phyloP scores from a whole-genome alignment of 1,140 invertebrate species.

The Drosophila cardini region DNA sequence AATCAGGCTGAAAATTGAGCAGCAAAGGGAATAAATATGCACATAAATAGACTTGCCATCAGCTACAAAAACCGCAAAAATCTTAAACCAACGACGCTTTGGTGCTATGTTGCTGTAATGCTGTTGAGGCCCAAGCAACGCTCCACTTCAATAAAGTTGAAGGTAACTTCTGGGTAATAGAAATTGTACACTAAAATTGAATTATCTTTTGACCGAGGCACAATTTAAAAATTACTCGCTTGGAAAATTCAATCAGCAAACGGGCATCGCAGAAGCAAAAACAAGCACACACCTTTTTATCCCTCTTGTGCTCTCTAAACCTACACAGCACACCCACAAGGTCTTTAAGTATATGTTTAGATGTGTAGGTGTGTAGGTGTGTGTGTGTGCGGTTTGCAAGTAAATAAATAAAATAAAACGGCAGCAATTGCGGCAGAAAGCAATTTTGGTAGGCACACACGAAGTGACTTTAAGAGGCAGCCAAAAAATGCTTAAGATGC shows the following conservation, averaged over 20 bases:
- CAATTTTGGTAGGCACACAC: slow-evolving; percentile 58
- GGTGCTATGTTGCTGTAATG: neutral
- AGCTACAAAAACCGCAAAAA: slow-evolving; percentile 30
- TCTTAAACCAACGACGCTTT: slow-evolving; percentile 25
- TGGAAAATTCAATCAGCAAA: slow-evolving; percentile 78
- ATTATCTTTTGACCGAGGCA: slow-evolving; percentile 75
- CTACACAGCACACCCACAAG: slow-evolving; percentile 1
- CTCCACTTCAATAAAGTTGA: slow-evolving; percentile 15
- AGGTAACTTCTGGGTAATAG: slow-evolving; percentile 58
- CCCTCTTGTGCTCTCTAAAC: neutral
- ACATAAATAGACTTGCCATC: slow-evolving; percentile 44
- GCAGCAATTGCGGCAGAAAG: slow-evolving; percentile 63
- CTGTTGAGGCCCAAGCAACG: neutral
- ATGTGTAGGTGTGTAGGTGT: slow-evolving; percentile 1
- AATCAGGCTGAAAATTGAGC: slow-evolving; percentile 55
- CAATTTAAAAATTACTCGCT: slow-evolving; percentile 83
- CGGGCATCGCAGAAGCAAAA: slow-evolving; percentile 51
- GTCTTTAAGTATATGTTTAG: slow-evolving; percentile 9
- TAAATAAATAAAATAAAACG: slow-evolving; percentile 81
- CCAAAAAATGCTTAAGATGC: slow-evolving; percentile 69
- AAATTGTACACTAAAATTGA: slow-evolving; percentile 80
- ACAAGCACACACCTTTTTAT: slow-evolving; percentile 62
- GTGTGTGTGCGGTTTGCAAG: slow-evolving; percentile 50
- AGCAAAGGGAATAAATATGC: slow-evolving; percentile 47
- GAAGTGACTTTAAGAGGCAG: slow-evolving; percentile 62